Evolutionary conservation across 2,797 vertebrate species (phyloP).

Genomic region (Coregonus ussuriensis): DNA sequence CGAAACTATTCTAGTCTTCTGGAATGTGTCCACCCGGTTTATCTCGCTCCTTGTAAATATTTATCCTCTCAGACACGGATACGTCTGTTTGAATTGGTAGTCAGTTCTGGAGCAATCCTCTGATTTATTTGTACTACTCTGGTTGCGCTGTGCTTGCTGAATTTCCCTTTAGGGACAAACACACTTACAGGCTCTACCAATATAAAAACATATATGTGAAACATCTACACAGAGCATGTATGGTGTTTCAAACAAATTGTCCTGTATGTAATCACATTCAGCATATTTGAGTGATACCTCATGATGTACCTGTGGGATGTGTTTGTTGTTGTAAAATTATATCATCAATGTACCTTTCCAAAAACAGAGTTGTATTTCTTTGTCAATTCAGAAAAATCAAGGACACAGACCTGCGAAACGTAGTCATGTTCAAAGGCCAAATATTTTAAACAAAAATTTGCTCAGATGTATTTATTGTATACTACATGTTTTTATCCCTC

Average conservation of each 20-base stretch:
- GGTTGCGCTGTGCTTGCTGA: not conserved
- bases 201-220: not conserved
- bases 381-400: not conserved
- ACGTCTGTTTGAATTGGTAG: conserved; percentile 58
- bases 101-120: not conserved
- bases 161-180: not conserved
- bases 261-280: not conserved
- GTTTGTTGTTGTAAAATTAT: not conserved
- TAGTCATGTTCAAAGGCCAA: not conserved
- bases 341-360: not conserved
- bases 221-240: not conserved
- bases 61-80: conserved; percentile 52
- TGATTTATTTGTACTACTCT: not conserved
- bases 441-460: not conserved
- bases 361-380: not conserved
- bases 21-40: conserved; percentile 2
- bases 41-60: conserved; percentile 12
- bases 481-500: too few species aligned
- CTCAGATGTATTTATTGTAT: too few species aligned
- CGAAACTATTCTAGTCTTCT: not conserved
- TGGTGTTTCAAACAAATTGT: too few species aligned
- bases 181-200: not conserved
- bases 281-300: not conserved
- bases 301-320: not conserved
- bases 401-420: not conserved